A percentile compares a stretch with the other conserved stretches of the same genome.
Evolutionary conservation across 2,797 vertebrate species (phyloP).

Genomic region (Podargus strigoides): DNA sequence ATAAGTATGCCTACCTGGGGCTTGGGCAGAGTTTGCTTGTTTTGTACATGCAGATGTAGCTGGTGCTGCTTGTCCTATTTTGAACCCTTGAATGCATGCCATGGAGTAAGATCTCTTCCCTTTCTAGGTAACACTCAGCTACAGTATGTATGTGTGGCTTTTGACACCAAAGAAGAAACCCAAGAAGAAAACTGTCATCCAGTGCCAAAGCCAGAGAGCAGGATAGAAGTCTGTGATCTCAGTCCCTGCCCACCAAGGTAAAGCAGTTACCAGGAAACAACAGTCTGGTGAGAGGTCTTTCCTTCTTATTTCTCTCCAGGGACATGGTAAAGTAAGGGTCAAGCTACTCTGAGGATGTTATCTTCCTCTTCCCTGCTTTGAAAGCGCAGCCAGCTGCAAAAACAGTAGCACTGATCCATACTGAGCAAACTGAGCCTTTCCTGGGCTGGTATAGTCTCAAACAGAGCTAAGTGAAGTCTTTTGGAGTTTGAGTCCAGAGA

Average conservation of each 20-base stretch:
- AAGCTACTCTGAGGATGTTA: neutral
- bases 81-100: neutral
- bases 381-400: neutral
- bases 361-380: neutral
- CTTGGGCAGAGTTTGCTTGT: neutral
- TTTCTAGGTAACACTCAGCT: constrained; percentile 79
- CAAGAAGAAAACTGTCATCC: constrained; percentile 81
- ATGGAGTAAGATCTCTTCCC: neutral
- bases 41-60: neutral
- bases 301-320: neutral
- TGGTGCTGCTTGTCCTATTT: neutral
- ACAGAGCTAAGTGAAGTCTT: neutral
- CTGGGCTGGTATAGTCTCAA: neutral
- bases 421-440: neutral
- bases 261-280: neutral
- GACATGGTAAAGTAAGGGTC: neutral
- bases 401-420: neutral
- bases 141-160: constrained; percentile 83
- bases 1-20: neutral
- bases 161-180: constrained; percentile 76
- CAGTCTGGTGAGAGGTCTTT: neutral
- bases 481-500: neutral
- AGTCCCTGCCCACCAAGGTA: constrained; percentile 82
- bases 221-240: constrained; percentile 75
- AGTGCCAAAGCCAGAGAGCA: constrained; percentile 78